Evolutionary conservation across 2,113 vertebrate genomes (phyloP).

Genomic region (Salvelinus namaycush): DNA sequence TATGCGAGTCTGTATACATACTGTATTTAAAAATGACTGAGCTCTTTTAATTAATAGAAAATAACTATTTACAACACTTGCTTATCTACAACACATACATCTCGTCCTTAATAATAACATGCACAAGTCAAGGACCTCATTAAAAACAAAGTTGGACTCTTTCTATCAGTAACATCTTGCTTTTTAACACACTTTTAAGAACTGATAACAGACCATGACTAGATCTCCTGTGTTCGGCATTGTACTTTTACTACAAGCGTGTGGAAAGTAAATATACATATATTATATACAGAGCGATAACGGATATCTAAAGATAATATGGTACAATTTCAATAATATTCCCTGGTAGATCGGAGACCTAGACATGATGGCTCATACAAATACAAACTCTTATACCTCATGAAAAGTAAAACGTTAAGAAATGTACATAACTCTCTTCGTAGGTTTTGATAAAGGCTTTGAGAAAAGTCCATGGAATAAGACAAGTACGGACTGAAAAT

Average conservation of each 20-base stretch:
- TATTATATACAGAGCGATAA: conserved; percentile 64
- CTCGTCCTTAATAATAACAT: no score
- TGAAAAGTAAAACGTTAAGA: conserved; percentile 58
- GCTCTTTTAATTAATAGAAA: no score
- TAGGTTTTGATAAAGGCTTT: conserved; percentile 11
- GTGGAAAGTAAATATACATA: conserved; percentile 67
- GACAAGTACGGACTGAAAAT: not conserved
- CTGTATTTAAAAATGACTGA: no score
- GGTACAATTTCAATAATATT: conserved; percentile 44
- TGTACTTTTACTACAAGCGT: conserved; percentile 65
- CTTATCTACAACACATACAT: no score
- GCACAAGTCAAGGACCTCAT: no score
- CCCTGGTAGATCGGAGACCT: conserved; percentile 64
- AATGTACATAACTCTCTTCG: conserved; percentile 55
- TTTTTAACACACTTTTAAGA: conserved; percentile 52
- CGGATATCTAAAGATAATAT: conserved; percentile 57
- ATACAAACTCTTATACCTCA: conserved; percentile 55
- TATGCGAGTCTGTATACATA: not conserved
- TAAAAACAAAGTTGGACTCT: no score
- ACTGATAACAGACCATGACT: conserved; percentile 32
- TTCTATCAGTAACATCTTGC: no score
- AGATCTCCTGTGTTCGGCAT: conserved; percentile 28
- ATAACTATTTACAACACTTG: no score
- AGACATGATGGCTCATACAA: conserved; percentile 58
- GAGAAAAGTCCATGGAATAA: conserved; percentile 24